Evolutionary conservation across 2,113 vertebrate species (phyloP).

Genomic region (Syrmaticus mikado): DNA sequence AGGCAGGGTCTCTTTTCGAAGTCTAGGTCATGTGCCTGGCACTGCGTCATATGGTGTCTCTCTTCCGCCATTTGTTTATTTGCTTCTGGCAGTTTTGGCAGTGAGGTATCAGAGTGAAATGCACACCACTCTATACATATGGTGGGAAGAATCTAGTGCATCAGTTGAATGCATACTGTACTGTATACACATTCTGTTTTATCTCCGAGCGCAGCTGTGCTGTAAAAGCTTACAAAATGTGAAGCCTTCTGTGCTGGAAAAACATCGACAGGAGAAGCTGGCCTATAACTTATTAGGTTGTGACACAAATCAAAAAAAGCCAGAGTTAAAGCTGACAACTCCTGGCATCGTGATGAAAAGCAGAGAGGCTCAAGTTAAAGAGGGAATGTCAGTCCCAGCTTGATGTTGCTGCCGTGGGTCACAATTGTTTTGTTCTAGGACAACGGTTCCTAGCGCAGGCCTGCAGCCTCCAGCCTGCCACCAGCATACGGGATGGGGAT

Average conservation of each 20-base stretch:
- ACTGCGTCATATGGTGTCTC: constrained; percentile 39
- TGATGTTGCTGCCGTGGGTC: background rate
- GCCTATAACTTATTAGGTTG: constrained; percentile 78
- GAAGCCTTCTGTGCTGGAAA: constrained; percentile 82
- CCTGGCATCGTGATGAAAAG: constrained; percentile 38
- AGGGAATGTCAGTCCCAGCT: constrained; percentile 13
- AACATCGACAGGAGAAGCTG: constrained; percentile 78
- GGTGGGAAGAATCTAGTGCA: constrained; percentile 79
- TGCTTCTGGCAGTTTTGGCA: constrained; percentile 81
- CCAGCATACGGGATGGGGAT: background rate
- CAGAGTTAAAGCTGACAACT: constrained; percentile 64
- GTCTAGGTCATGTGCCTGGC: constrained; percentile 54
- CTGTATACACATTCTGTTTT: constrained; percentile 84
- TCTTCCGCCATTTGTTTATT: constrained; percentile 76
- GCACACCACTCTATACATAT: constrained; percentile 79
- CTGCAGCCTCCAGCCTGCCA: background rate
- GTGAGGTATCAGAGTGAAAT: constrained; percentile 75
- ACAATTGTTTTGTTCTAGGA: constrained; percentile 4
- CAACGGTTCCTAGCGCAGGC: background rate
- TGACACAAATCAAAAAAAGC: constrained; percentile 75
- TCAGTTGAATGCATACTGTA: constrained; percentile 79
- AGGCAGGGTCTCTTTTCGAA: constrained; percentile 44
- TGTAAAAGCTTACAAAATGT: constrained; percentile 83
- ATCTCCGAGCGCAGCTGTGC: constrained; percentile 82
- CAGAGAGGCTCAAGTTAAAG: constrained; percentile 21